Evolutionary conservation across 1,140 invertebrate genomes (phyloP).

Genomic region (Anoplophora glabripennis): DNA sequence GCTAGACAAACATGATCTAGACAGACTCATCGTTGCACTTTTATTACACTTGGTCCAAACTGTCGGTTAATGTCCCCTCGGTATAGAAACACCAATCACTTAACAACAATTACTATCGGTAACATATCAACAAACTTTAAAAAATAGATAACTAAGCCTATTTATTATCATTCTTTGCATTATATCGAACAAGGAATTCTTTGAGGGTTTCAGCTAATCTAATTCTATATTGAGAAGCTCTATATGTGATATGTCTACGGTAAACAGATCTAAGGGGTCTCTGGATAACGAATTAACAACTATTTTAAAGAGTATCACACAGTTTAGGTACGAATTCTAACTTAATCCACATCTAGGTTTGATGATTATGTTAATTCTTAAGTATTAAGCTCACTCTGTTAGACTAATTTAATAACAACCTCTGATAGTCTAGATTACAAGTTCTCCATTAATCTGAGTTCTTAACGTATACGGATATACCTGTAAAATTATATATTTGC

Average conservation of each 20-base stretch:
- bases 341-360: not conserved
- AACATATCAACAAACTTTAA: slow-evolving; percentile 11
- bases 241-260: slow-evolving; percentile 18
- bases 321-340: slow-evolving; percentile 30
- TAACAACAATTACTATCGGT: slow-evolving; percentile 4
- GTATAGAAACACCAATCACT: slow-evolving; percentile 5
- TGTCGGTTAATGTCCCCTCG: not conserved
- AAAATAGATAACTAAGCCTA: slow-evolving; percentile 15
- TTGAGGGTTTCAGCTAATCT: slow-evolving; percentile 4
- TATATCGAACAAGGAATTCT: slow-evolving; percentile 8
- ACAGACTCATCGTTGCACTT: slow-evolving; percentile 35
- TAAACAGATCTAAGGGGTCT: slow-evolving; percentile 4
- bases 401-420: not conserved
- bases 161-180: slow-evolving; percentile 30
- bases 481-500: too few species aligned
- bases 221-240: slow-evolving; percentile 6
- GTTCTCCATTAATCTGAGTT: too few species aligned
- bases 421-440: too few species aligned
- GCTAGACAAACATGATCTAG: slow-evolving; percentile 36
- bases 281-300: slow-evolving; percentile 6
- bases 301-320: slow-evolving; percentile 28
- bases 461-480: too few species aligned
- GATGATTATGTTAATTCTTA: slow-evolving; percentile 10
- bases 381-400: slow-evolving; percentile 5
- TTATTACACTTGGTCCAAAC: slow-evolving; percentile 16